phyloP scores from a whole-genome alignment of 1,140 invertebrate genomes.

The Ceratosolen solmsi region DNA sequence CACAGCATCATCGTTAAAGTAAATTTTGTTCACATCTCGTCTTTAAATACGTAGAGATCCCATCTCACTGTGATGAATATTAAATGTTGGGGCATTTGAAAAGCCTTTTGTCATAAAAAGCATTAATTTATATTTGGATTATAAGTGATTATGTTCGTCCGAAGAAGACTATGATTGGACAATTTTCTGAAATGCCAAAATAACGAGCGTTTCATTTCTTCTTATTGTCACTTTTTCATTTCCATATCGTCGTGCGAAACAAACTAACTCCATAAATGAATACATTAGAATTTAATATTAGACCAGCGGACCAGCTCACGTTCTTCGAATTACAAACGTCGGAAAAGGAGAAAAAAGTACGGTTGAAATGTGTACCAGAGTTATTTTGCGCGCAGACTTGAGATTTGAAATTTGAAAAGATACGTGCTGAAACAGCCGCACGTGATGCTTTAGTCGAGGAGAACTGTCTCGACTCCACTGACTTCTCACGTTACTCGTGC shows the following conservation, averaged over 20 bases:
- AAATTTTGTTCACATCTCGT: background rate
- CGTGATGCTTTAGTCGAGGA: constrained; percentile 49
- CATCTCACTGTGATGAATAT: background rate
- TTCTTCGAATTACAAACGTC: background rate
- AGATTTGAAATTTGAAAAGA: constrained; percentile 51
- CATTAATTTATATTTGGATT: background rate
- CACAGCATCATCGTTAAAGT: background rate
- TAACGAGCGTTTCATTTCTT: too few species aligned
- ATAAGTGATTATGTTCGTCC: background rate
- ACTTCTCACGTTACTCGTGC: constrained; percentile 58
- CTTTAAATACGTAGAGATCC: too few species aligned
- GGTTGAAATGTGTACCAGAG: background rate
- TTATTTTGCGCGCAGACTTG: constrained; percentile 18
- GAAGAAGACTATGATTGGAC: too few species aligned
- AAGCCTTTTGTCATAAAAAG: background rate
- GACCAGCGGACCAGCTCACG: background rate
- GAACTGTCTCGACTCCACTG: constrained; percentile 38
- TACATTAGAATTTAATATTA: constrained; percentile 29
- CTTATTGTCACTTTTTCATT: too few species aligned
- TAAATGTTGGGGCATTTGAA: background rate
- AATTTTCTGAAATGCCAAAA: too few species aligned
- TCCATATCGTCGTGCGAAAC: too few species aligned
- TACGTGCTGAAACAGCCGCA: constrained; percentile 57
- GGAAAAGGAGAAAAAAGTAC: background rate
- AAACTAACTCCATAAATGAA: background rate